Conservation (phyloP, 2,113 vertebrate genomes). For the Gallinago jamesoni region DNA sequence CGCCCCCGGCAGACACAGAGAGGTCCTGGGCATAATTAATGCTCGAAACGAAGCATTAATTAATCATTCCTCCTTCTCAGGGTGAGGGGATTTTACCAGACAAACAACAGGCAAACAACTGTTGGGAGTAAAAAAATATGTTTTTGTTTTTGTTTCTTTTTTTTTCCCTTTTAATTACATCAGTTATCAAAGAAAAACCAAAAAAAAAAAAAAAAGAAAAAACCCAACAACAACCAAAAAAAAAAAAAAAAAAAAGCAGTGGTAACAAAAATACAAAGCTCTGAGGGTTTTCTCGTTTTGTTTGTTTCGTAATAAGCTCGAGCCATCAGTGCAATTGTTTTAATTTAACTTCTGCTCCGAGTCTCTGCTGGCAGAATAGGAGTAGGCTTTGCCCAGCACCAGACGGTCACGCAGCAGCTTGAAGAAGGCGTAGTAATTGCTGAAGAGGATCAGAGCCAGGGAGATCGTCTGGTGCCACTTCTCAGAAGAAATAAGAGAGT, state of each 20-base stretch:
- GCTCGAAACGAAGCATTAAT: background rate
- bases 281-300: slow-evolving; percentile 64
- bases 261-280: slow-evolving; percentile 98
- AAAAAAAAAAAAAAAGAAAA: no score
- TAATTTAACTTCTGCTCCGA: slow-evolving; percentile 91
- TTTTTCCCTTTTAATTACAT: slow-evolving; percentile 86
- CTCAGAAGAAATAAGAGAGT: slow-evolving; percentile 92
- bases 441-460: slow-evolving; percentile 96
- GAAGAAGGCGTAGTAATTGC: slow-evolving; percentile 98
- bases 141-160: background rate
- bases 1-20: background rate
- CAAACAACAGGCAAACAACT: background rate
- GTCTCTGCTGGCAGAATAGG: slow-evolving; percentile 84
- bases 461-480: slow-evolving; percentile 99
- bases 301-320: background rate
- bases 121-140: slow-evolving; percentile 96
- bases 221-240: background rate
- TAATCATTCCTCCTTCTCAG: background rate
- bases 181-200: slow-evolving; percentile 82
- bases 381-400: slow-evolving; percentile 95
- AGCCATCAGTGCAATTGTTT: slow-evolving; percentile 38
- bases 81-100: background rate
- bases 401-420: slow-evolving; percentile 97
- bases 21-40: no score
- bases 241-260: slow-evolving; percentile 84